Evolutionary conservation across 2,888 invertebrate species (phyloP).

Genomic region (Chironomus riparius): DNA sequence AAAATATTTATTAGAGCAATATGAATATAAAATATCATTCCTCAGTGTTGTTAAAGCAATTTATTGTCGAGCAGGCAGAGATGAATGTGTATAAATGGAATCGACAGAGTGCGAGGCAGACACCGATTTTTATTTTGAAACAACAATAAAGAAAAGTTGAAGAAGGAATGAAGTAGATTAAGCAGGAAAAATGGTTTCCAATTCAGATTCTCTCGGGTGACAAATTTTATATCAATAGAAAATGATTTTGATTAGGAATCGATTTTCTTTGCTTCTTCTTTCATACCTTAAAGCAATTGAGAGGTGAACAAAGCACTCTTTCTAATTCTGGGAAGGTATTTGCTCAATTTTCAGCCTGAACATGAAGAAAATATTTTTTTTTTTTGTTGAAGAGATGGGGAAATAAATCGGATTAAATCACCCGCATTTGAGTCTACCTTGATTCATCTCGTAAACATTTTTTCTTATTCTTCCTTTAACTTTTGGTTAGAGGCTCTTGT

Average conservation of each 20-base stretch:
- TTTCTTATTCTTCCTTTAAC: no score
- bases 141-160: neutral
- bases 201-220: no score
- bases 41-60: neutral
- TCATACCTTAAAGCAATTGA: neutral
- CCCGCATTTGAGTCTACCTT: neutral
- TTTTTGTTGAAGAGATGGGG: neutral
- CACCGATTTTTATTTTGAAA: neutral
- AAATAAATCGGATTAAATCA: neutral
- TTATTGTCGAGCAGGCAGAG: neutral
- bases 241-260: conserved; percentile 6
- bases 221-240: neutral
- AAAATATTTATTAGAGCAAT: conserved; percentile 13
- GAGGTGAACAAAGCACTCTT: neutral
- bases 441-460: no score
- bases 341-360: no score
- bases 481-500: no score
- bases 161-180: no score
- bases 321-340: no score
- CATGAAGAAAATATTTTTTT: neutral
- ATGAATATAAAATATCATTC: conserved; percentile 18
- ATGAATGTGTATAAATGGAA: neutral
- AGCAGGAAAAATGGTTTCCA: no score
- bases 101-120: neutral
- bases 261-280: neutral